Percentiles rank a stretch among this genome's conserved stretches.
phyloP scores from a whole-genome alignment of 2,797 vertebrate species.

The Halcyon leucocephala region DNA sequence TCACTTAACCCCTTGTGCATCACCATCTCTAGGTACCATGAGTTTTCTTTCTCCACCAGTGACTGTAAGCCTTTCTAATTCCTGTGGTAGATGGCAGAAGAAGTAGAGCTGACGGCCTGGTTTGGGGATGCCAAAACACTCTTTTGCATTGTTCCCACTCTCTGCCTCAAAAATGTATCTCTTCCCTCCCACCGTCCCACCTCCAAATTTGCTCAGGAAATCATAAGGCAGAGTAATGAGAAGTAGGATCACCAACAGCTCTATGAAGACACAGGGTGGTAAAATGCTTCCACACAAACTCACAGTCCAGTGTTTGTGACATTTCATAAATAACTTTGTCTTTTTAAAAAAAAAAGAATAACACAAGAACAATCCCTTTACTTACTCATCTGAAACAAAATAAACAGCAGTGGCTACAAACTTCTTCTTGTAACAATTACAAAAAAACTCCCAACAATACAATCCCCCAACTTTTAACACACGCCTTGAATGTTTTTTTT shows the following conservation, averaged over 20 bases:
- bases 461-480: conserved; percentile 92
- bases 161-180: conserved; percentile 48
- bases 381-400: conserved; percentile 93
- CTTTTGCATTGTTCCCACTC: conserved; percentile 53
- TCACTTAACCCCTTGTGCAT: background rate
- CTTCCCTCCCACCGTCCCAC: background rate
- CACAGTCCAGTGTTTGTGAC: conserved; percentile 99
- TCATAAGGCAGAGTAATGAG: conserved; percentile 73
- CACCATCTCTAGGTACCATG: background rate
- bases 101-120: conserved; percentile 21
- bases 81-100: conserved; percentile 44
- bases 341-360: conserved; percentile 84
- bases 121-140: conserved; percentile 53
- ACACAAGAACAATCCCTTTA: conserved; percentile 89
- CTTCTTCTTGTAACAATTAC: conserved; percentile 93
- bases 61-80: conserved; percentile 7
- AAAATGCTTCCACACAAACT: conserved; percentile 86
- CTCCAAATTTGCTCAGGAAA: conserved; percentile 67
- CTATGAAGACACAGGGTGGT: conserved; percentile 83
- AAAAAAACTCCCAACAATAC: conserved; percentile 88
- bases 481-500: conserved; percentile 75
- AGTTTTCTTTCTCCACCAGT: background rate
- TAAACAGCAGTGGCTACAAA: conserved; percentile 99
- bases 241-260: conserved; percentile 81
- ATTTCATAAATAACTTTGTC: conserved; percentile 95